Base-by-base conservation (phyloP, 2,113 vertebrate genomes). In the Mirounga angustirostris region DNA sequence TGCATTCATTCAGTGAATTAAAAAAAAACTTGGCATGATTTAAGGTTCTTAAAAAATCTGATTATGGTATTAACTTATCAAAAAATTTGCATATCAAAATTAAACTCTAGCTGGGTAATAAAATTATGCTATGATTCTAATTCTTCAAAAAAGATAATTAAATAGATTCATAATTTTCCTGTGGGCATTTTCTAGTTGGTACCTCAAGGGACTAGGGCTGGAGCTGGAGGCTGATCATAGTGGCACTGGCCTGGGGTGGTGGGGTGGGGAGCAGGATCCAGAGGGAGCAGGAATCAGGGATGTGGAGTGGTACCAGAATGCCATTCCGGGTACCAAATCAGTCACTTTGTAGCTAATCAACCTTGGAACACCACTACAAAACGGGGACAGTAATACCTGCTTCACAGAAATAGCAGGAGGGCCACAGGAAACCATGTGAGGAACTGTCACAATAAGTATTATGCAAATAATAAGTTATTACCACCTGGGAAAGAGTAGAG, bases 61-160 rank as follows among this genome's bases (percentile, higher is more conserved):
- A 95, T 21, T 92, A 58, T 97, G 94, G 76, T 91, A 97, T 92
- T 94, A 97, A 36, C 76, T 59, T 36, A 78, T 92, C 81, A 85
- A 95, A 94, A 95, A 78, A 97, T 98, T 96, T 98, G 50, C 95
- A 96, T 92, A 93, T 30, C 46, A 93, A 52, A 95, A 97, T 97
- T 97, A 95, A 93, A 79, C 21, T 98, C 18, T 82, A 86, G 16
- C 90, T 93, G 7, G 65, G 73, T 95, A 97, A 52, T 76, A 96
- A 97, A 98, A 94, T 94, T 96, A 94, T 65, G 40, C 76, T 92
- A 50, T 93, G 89, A 95, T 97, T 96, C 98, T 11, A 97, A 88
- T 98, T 98, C 74, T 82, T 96, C 80, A 87, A 85, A 95, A 96
- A 92, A 97, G 82, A 33, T 3, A 63, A 63, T 71, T 86, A 82